Conservation (phyloP, 1,140 invertebrate species). For the Drosophila tropicalis region DNA sequence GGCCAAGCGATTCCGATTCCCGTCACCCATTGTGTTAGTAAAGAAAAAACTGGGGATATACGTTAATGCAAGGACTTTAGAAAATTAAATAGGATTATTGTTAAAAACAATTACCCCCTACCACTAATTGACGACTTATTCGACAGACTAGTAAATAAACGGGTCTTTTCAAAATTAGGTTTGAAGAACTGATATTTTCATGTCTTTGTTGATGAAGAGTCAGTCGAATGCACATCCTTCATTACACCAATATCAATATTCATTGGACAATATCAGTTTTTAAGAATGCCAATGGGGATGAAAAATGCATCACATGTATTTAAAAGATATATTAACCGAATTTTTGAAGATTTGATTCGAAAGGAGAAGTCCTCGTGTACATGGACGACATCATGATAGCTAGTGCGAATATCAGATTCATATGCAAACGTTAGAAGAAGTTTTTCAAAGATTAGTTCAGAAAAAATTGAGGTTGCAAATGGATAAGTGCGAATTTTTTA, state of each 20-base stretch:
- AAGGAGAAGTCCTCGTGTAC: not conserved
- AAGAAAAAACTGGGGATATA: no score
- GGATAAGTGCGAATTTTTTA: not conserved
- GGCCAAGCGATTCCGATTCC: no score
- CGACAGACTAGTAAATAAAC: not conserved
- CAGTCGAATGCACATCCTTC: not conserved
- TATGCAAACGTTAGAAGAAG: not conserved
- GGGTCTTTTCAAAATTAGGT: not conserved
- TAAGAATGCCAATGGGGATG: not conserved
- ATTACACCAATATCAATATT: not conserved
- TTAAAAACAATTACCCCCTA: not conserved
- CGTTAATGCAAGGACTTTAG: not conserved
- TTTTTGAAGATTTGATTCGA: not conserved
- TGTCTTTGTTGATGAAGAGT: not conserved
- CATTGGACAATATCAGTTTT: not conserved
- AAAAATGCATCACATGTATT: not conserved
- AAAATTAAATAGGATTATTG: not conserved
- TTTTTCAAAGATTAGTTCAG: not conserved
- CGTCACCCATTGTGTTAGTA: no score
- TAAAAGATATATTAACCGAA: not conserved
- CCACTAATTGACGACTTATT: conserved; percentile 2
- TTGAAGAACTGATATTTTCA: conserved; percentile 6
- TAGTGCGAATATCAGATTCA: not conserved
- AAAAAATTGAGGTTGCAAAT: not conserved
- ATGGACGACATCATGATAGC: not conserved